phyloP scores from a whole-genome alignment of 2,113 vertebrate genomes.

The Carollia perspicillata region DNA sequence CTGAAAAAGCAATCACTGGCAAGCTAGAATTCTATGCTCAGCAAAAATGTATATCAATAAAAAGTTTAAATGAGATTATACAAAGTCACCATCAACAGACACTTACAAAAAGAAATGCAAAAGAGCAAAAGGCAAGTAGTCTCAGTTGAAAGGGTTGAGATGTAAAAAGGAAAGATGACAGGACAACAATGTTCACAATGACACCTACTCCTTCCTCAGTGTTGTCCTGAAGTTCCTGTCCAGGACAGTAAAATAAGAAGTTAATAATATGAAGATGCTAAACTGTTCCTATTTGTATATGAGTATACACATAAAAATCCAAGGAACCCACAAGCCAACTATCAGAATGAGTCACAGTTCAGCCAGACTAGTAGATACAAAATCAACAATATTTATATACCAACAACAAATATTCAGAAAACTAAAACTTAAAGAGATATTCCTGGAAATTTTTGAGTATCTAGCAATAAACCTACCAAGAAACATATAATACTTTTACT shows the following conservation, averaged over 20 bases:
- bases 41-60: not conserved
- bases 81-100: not conserved
- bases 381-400: not conserved
- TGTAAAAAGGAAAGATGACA: not conserved
- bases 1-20: not conserved
- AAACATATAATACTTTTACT: not conserved
- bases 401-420: not conserved
- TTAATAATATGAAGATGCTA: not conserved
- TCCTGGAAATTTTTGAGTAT: not conserved
- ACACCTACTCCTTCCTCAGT: fast-evolving
- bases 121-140: not conserved
- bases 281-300: not conserved
- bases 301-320: not conserved
- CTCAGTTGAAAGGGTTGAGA: not conserved
- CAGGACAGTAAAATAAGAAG: not conserved
- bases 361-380: not conserved
- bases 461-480: not conserved
- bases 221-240: not conserved
- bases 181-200: not conserved
- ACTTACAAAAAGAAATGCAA: not conserved
- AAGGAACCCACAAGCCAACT: not conserved
- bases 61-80: not conserved
- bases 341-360: not conserved
- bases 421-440: not conserved
- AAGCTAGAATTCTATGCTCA: not conserved